Percentiles rank a stretch among this genome's conserved stretches.
Conservation (phyloP, 2,888 invertebrate genomes). For the Tillus elongatus region DNA sequence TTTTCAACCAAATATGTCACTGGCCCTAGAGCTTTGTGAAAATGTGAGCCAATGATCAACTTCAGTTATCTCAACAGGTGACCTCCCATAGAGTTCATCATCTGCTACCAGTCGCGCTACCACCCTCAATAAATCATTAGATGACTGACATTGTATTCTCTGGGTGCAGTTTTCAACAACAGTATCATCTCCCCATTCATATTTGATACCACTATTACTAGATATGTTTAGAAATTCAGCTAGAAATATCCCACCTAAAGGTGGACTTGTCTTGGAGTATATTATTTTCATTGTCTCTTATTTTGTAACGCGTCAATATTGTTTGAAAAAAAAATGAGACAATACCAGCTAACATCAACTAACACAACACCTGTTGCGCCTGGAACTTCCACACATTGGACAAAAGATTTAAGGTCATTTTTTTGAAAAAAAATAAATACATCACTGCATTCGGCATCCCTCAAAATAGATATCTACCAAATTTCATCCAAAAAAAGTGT, state of each 20-base stretch:
- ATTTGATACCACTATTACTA: conserved; percentile 38
- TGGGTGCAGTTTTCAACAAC: conserved; percentile 46
- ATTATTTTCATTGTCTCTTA: conserved; percentile 20
- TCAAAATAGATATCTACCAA: too few species aligned
- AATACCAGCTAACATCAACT: too few species aligned
- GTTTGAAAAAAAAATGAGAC: too few species aligned
- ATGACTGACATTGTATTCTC: conserved; percentile 51
- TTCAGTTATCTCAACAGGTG: conserved; percentile 65
- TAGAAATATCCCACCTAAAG: conserved; percentile 49
- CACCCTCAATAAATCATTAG: conserved; percentile 64
- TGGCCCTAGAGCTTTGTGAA: conserved; percentile 64
- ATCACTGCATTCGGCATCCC: too few species aligned
- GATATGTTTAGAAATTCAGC: conserved; percentile 49
- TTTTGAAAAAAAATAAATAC: too few species aligned
- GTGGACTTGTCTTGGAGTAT: conserved; percentile 20
- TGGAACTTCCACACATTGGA: too few species aligned
- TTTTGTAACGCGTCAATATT: too few species aligned
- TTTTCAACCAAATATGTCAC: conserved; percentile 77
- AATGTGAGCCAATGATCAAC: conserved; percentile 88
- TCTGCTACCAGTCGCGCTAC: conserved; percentile 54
- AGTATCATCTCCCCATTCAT: conserved; percentile 52
- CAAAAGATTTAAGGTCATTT: too few species aligned
- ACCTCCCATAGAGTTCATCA: conserved; percentile 51
- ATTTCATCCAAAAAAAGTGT: too few species aligned
- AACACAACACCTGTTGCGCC: too few species aligned